phyloP scores from a whole-genome alignment of 2,797 vertebrate genomes.

The Antrozous pallidus region DNA sequence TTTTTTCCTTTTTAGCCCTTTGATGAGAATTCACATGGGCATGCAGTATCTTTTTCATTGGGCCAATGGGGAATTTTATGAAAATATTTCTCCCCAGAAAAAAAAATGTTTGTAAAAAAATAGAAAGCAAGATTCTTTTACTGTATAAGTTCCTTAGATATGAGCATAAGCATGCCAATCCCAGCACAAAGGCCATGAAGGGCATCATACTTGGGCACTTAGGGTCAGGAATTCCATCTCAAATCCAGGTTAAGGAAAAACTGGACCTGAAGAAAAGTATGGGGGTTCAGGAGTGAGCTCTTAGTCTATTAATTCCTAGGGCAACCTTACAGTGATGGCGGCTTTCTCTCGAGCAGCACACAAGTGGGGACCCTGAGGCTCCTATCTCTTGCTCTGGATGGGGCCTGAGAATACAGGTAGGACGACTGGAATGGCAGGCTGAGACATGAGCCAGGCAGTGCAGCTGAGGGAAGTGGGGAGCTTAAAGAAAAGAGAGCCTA shows the following conservation, averaged over 20 bases:
- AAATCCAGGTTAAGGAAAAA: not conserved
- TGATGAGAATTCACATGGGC: not conserved
- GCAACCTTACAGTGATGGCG: not conserved
- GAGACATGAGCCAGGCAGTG: not conserved
- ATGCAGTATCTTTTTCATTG: not conserved
- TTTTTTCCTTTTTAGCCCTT: not conserved
- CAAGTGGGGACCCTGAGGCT: fast-evolving
- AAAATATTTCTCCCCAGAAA: not conserved
- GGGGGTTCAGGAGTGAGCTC: not conserved
- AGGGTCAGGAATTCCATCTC: not conserved
- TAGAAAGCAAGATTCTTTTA: not conserved
- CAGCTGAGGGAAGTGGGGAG: not conserved
- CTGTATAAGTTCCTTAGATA: not conserved
- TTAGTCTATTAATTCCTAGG: not conserved
- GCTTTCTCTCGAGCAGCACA: not conserved
- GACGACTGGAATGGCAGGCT: fast-evolving
- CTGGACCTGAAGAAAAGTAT: not conserved
- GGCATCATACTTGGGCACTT: not conserved
- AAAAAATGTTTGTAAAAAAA: not conserved
- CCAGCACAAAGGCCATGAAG: not conserved
- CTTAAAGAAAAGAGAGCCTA: not conserved
- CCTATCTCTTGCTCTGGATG: fast-evolving
- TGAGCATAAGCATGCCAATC: not conserved
- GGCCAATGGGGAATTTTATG: not conserved
- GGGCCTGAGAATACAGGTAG: fast-evolving